Percentiles rank a stretch among this genome's conserved stretches.
Conservation (phyloP, 2,888 invertebrate species). For the Marronus borbonicus region DNA sequence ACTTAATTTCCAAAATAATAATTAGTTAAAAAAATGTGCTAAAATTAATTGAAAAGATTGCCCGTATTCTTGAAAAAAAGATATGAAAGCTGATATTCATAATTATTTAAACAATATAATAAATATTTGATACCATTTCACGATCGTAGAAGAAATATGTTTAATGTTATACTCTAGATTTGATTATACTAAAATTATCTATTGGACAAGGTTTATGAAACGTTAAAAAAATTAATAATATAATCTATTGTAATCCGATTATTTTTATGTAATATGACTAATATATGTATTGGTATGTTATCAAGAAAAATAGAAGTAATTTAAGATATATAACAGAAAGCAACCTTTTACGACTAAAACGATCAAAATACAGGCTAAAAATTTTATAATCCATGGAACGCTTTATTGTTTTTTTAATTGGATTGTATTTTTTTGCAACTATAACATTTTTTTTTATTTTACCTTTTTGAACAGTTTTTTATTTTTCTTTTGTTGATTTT, state of each 20-base stretch:
- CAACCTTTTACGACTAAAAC: background rate
- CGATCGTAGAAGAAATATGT: too few relatives aligned
- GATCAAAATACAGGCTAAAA: background rate
- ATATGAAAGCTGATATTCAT: too few relatives aligned
- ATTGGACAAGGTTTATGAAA: background rate
- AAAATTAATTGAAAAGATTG: too few relatives aligned
- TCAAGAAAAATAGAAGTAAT: background rate
- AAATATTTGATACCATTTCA: too few relatives aligned
- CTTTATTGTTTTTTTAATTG: background rate
- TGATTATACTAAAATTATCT: background rate
- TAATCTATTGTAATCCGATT: background rate
- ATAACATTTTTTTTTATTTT: background rate
- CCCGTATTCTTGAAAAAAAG: too few relatives aligned
- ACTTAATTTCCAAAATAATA: too few relatives aligned
- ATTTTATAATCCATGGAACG: background rate
- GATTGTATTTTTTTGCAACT: background rate
- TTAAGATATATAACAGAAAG: too few relatives aligned
- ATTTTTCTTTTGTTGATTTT: background rate
- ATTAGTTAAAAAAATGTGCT: too few relatives aligned
- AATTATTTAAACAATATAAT: too few relatives aligned
- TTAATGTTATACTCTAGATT: background rate
- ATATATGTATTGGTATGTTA: background rate
- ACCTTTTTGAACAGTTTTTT: background rate
- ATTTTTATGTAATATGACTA: conserved; percentile 4
- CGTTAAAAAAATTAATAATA: background rate